Percentiles rank a stretch among this genome's conserved stretches.
These are phyloP conservation scores for Agrotis puta DNA, from an alignment of 2,888 invertebrate genomes.

Conservation along the genomic window DNA sequence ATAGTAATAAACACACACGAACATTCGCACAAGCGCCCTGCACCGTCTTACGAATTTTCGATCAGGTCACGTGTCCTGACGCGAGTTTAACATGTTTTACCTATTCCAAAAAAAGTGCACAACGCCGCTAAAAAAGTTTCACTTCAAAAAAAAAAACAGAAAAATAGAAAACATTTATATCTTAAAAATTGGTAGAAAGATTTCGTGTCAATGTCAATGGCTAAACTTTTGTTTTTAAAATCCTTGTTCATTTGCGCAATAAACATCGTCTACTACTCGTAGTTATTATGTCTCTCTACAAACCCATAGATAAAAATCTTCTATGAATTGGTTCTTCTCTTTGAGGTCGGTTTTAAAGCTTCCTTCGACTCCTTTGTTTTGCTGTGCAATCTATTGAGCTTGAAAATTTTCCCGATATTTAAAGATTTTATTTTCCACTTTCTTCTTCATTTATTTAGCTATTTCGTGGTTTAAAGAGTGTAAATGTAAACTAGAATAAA, in stretches of 20 bases:
- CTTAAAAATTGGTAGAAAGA: too few species aligned
- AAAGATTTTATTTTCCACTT: slow-evolving; percentile 42
- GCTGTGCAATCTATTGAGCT: slow-evolving; percentile 36
- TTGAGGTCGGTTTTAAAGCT: slow-evolving; percentile 39
- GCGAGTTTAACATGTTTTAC: too few species aligned
- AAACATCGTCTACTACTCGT: neutral
- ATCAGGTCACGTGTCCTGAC: too few species aligned
- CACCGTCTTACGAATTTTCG: too few species aligned
- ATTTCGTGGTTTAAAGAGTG: slow-evolving; percentile 10
- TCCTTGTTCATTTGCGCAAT: neutral
- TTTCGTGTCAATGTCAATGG: too few species aligned
- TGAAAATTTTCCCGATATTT: slow-evolving; percentile 29
- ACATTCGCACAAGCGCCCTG: too few species aligned
- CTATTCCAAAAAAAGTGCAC: too few species aligned
- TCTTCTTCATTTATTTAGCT: slow-evolving; percentile 22
- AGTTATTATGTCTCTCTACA: slow-evolving; percentile 8
- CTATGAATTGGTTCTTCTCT: slow-evolving; percentile 29
- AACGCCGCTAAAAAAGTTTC: too few species aligned
- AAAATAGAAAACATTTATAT: too few species aligned
- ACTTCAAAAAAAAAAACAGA: too few species aligned
- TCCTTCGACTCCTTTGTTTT: slow-evolving; percentile 44
- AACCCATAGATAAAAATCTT: slow-evolving; percentile 35
- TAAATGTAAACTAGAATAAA: neutral
- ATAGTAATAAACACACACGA: too few species aligned
- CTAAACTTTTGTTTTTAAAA: neutral